These are phyloP conservation scores for Automeris io DNA, from an alignment of 2,888 invertebrate genomes.

Conservation along the genomic window DNA sequence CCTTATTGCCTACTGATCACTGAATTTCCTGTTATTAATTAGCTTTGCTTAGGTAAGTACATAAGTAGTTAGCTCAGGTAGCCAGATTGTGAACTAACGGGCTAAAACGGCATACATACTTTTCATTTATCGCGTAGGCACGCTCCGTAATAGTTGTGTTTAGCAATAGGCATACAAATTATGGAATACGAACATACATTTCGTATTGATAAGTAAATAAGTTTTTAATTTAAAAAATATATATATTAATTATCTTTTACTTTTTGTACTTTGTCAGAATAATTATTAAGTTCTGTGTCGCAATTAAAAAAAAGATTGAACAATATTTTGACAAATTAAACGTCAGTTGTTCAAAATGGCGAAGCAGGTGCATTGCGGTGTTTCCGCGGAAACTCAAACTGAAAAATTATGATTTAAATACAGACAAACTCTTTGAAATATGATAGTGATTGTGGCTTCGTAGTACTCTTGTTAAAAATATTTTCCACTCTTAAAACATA, in stretches of 20 bases:
- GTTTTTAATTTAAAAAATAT: background rate
- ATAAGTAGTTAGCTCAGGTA: no score
- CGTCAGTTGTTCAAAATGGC: slow-evolving; percentile 51
- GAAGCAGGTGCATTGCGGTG: slow-evolving; percentile 72
- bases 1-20: no score
- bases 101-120: no score
- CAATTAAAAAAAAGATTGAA: slow-evolving; percentile 12
- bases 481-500: slow-evolving; percentile 32
- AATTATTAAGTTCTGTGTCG: slow-evolving; percentile 10
- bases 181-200: background rate
- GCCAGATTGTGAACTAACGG: no score
- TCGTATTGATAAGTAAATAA: background rate
- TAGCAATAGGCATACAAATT: background rate
- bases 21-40: no score
- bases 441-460: slow-evolving; percentile 50
- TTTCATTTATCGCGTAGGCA: background rate
- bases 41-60: no score
- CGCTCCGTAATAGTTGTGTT: background rate
- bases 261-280: background rate
- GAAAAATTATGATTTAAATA: slow-evolving; percentile 59
- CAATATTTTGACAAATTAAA: slow-evolving; percentile 25
- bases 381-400: slow-evolving; percentile 68
- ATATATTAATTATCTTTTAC: background rate
- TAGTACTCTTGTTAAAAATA: slow-evolving; percentile 47
- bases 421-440: slow-evolving; percentile 46